phyloP scores from a whole-genome alignment of 2,113 vertebrate species.

The Xiphophorus couchianus region DNA sequence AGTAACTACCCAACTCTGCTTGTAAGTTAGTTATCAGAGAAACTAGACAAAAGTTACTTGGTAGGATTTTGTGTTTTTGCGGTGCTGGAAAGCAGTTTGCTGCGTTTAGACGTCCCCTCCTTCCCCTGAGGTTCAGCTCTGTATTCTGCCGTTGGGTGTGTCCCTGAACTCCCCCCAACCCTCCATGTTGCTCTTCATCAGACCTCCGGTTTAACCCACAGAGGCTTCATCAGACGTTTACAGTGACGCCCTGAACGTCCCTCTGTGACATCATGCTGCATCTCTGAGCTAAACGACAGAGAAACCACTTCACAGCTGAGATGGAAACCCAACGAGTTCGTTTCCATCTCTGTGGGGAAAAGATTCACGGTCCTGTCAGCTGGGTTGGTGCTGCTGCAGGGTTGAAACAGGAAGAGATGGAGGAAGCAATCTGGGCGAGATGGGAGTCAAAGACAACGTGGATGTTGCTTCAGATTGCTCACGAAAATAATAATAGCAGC shows the following conservation, averaged over 20 bases:
- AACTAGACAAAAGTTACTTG: too few species aligned
- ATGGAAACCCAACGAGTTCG: neutral
- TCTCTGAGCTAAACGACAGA: conserved; percentile 1
- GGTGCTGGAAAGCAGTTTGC: conserved; percentile 45
- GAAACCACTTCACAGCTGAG: neutral
- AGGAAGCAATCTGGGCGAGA: conserved; percentile 32
- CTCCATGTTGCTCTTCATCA: conserved; percentile 28
- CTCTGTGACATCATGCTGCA: conserved; percentile 40
- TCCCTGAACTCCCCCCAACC: conserved; percentile 7
- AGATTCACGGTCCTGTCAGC: conserved; percentile 4
- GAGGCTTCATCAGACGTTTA: conserved; percentile 26
- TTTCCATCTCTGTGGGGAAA: conserved; percentile 1
- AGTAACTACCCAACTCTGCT: too few species aligned
- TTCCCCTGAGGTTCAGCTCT: conserved; percentile 24
- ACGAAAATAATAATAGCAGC: neutral
- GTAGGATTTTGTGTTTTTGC: too few species aligned
- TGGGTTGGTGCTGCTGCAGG: conserved; percentile 22
- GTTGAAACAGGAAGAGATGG: conserved; percentile 24
- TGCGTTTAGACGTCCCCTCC: conserved; percentile 4
- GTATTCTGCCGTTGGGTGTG: conserved; percentile 48
- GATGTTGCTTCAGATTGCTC: too few species aligned
- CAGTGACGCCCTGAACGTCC: conserved; percentile 8
- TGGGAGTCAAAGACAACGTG: neutral
- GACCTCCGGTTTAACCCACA: conserved; percentile 10
- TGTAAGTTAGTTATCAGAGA: too few species aligned